phyloP scores from a whole-genome alignment of 2,113 vertebrate genomes.

The Paratilapia polleni region DNA sequence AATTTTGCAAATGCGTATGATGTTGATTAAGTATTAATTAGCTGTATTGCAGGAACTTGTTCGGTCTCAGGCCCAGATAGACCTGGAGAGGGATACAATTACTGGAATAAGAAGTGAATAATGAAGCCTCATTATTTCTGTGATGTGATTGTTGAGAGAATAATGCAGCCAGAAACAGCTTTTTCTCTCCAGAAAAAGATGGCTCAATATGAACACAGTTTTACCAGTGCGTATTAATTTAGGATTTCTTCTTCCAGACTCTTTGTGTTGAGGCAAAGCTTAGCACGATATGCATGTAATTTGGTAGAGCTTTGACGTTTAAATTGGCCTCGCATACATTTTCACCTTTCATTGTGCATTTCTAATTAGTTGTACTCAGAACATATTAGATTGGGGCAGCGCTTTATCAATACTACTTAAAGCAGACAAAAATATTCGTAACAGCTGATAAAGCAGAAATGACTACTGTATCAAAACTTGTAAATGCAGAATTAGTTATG shows the following conservation, averaged over 20 bases:
- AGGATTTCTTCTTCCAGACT: slow-evolving; percentile 27
- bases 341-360: slow-evolving; percentile 6
- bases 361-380: slow-evolving; percentile 15
- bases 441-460: not conserved
- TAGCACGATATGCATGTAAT: not conserved
- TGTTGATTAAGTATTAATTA: slow-evolving; percentile 28
- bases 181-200: slow-evolving; percentile 18
- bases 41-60: slow-evolving; percentile 11
- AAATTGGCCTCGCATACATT: slow-evolving; percentile 1
- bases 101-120: slow-evolving; percentile 39
- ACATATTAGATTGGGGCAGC: not conserved
- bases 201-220: slow-evolving; percentile 25
- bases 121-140: slow-evolving; percentile 50
- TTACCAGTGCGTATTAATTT: slow-evolving; percentile 31
- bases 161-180: slow-evolving; percentile 18
- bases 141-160: slow-evolving; percentile 52
- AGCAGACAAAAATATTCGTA: not conserved
- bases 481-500: slow-evolving; percentile 22
- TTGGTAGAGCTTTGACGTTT: not conserved
- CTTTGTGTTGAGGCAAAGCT: not conserved
- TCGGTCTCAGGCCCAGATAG: slow-evolving; percentile 4
- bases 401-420: not conserved
- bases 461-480: not conserved
- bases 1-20: not conserved
- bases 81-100: slow-evolving; percentile 37